A percentile compares a stretch with the other conserved stretches of the same genome.
phyloP scores from a whole-genome alignment of 2,888 invertebrate species.

The Drosophila parthenogenetica region DNA sequence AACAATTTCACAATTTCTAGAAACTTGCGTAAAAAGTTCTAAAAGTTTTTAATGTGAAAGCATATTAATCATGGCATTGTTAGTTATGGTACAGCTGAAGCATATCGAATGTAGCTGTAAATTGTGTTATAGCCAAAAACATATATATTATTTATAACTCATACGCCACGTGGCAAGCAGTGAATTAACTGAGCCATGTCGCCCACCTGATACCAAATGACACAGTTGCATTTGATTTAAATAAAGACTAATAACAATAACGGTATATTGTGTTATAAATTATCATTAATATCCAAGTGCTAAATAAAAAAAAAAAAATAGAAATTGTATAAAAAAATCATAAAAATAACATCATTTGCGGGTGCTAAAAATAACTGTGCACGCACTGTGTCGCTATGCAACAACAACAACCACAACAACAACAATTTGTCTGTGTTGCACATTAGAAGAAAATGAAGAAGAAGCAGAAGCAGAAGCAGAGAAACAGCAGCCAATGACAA shows the following conservation, averaged over 20 bases:
- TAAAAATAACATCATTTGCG: constrained; percentile 35
- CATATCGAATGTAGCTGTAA: constrained; percentile 13
- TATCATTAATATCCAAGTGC: constrained; percentile 45
- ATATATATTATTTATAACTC: constrained; percentile 7
- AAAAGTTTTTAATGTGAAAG: not conserved
- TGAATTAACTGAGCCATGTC: not conserved
- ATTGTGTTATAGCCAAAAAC: not conserved
- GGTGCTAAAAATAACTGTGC: constrained; percentile 65
- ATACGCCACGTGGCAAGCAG: constrained; percentile 11
- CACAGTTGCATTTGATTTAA: not conserved
- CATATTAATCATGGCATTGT: constrained; percentile 6
- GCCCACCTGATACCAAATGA: not conserved
- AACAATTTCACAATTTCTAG: not conserved
- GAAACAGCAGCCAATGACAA: constrained; percentile 63
- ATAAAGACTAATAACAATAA: not conserved
- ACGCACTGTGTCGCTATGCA: constrained; percentile 63
- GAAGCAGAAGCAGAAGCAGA: constrained; percentile 11
- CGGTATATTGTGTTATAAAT: constrained; percentile 16
- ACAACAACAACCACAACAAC: constrained; percentile 33
- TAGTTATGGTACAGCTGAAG: constrained; percentile 1
- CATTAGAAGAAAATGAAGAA: constrained; percentile 21
- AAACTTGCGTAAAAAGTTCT: constrained; percentile 2
- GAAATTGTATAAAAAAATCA: not conserved
- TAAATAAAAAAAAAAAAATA: constrained; percentile 31
- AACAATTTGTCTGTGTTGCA: constrained; percentile 43